These are phyloP conservation scores for Dolichallabes microphthalmus DNA, from an alignment of 2,113 vertebrate genomes.

Conservation along the genomic window DNA sequence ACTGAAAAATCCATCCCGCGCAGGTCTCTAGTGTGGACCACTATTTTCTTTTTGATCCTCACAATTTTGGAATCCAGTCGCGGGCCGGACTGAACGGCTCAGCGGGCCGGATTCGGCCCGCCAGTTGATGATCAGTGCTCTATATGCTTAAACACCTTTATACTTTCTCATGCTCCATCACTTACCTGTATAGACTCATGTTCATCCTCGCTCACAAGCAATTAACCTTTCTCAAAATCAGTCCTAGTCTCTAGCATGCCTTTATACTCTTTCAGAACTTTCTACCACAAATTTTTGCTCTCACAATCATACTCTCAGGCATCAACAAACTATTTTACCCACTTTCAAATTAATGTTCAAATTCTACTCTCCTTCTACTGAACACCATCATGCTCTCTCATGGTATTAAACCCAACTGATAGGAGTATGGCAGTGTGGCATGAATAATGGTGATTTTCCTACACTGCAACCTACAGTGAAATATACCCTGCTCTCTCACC, in stretches of 20 bases:
- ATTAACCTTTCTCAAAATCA: neutral
- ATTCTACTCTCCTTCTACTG: neutral
- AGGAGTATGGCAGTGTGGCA: neutral
- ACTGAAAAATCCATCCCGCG: too few relatives aligned
- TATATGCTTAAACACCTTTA: neutral
- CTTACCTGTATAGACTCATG: neutral
- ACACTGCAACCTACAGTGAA: neutral
- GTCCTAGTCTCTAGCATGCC: neutral
- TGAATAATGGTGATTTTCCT: neutral
- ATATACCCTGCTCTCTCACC: slow-evolving; percentile 57
- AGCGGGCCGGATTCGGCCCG: too few relatives aligned
- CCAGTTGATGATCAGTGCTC: too few relatives aligned
- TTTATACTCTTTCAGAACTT: neutral
- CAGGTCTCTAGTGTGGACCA: too few relatives aligned
- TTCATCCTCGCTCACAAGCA: neutral
- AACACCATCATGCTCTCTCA: neutral
- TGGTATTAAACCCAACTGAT: neutral
- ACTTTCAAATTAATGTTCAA: neutral
- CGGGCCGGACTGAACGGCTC: too few relatives aligned
- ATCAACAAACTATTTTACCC: too few relatives aligned
- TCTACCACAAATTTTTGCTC: too few relatives aligned
- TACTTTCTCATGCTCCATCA: neutral
- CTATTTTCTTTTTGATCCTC: too few relatives aligned
- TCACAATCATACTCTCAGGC: neutral
- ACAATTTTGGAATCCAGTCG: too few relatives aligned